Evolutionary conservation across 92 coral and sea anemone genomes (phyloP).

Genomic region (Pocillopora meandrina): DNA sequence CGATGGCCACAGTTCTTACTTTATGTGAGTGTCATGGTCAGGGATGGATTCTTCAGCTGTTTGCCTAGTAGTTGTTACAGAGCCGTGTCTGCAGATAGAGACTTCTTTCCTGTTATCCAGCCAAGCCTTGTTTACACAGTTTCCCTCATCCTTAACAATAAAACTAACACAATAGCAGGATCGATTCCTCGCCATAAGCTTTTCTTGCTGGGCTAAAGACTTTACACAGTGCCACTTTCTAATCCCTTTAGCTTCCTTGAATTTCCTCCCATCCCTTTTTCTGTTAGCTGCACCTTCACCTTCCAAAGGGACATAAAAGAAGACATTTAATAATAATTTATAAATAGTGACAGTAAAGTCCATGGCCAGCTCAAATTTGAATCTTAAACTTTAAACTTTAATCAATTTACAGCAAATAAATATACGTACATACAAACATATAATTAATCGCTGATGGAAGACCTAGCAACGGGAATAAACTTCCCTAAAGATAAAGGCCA

Average conservation of each 20-base stretch:
- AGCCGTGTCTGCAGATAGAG: slow-evolving; percentile 37
- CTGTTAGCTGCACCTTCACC: no score
- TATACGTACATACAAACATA: no score
- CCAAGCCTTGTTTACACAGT: slow-evolving; percentile 52
- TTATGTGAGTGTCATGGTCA: slow-evolving; percentile 50
- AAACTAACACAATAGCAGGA: slow-evolving; percentile 52
- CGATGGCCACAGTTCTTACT: slow-evolving; percentile 53
- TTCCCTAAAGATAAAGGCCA: no score
- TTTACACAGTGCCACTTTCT: neutral
- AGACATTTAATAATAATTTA: no score
- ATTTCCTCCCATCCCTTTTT: neutral
- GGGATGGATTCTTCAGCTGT: slow-evolving; percentile 33
- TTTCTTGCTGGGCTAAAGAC: slow-evolving; percentile 47
- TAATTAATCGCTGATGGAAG: no score
- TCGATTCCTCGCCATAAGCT: slow-evolving; percentile 42
- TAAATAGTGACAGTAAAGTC: no score
- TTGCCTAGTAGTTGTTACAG: slow-evolving; percentile 57
- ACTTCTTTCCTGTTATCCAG: slow-evolving; percentile 54
- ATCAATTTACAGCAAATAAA: no score
- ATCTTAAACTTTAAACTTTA: no score
- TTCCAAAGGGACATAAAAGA: no score
- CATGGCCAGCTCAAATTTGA: no score
- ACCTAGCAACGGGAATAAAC: no score
- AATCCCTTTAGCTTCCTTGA: neutral
- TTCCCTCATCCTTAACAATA: slow-evolving; percentile 46